Percentiles rank a stretch among this genome's conserved stretches.
phyloP scores from a whole-genome alignment of 2,888 invertebrate genomes.

The Heliconius ethilla region DNA sequence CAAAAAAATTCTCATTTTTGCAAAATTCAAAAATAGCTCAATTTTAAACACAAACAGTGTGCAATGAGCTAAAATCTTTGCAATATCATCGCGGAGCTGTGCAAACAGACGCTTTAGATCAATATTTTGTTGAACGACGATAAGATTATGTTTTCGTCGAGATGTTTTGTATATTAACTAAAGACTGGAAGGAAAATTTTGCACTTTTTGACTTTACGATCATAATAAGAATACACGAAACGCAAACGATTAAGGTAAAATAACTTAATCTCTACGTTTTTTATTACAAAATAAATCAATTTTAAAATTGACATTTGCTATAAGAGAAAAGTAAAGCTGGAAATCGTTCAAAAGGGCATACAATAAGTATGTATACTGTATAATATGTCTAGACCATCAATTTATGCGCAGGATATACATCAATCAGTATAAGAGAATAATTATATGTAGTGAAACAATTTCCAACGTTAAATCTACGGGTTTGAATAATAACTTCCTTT shows the following conservation, averaged over 20 bases:
- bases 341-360: constrained; percentile 20
- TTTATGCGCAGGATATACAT: constrained; percentile 41
- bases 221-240: not conserved
- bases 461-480: constrained; percentile 35
- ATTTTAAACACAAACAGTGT: not conserved
- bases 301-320: not conserved
- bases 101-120: constrained; percentile 54
- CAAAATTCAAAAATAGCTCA: constrained; percentile 3
- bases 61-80: not conserved
- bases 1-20: not conserved
- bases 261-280: not conserved
- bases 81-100: constrained; percentile 49
- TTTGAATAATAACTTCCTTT: constrained; percentile 34
- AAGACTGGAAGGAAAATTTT: constrained; percentile 14
- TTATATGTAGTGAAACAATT: constrained; percentile 36
- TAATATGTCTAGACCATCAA: constrained; percentile 41
- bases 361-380: not conserved
- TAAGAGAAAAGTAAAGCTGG: not conserved
- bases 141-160: constrained; percentile 25
- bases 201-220: not conserved
- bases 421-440: constrained; percentile 37
- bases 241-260: not conserved
- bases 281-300: not conserved
- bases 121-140: constrained; percentile 56
- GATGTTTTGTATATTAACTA: constrained; percentile 16